A percentile compares a stretch with the other conserved stretches of the same genome.
Evolutionary conservation across 2,113 vertebrate genomes (phyloP).

Genomic region (Oceanites oceanicus): DNA sequence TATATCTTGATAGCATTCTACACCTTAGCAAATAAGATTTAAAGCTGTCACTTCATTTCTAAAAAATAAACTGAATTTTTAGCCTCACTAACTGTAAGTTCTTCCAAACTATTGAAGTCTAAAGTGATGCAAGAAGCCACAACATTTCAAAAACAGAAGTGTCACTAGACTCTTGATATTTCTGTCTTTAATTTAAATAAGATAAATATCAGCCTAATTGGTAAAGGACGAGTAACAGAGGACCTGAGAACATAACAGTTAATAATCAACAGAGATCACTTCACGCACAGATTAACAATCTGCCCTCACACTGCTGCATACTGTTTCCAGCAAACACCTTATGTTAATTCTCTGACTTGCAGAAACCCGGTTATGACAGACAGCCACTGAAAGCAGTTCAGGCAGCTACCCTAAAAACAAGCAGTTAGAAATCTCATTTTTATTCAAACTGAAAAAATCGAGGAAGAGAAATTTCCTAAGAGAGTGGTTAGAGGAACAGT

Average conservation of each 20-base stretch:
- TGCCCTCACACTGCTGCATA: neutral
- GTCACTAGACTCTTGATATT: neutral
- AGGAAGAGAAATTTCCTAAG: neutral
- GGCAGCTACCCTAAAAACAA: neutral
- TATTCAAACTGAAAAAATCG: neutral
- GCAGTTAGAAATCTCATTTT: neutral
- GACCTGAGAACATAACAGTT: neutral
- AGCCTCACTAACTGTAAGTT: neutral
- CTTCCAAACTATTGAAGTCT: neutral
- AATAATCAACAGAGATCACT: neutral
- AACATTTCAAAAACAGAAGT: neutral
- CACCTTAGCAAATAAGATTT: neutral
- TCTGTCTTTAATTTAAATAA: neutral
- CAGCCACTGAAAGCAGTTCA: neutral
- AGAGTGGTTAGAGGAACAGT: neutral
- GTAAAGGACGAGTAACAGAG: neutral
- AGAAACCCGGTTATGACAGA: neutral
- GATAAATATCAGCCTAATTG: neutral
- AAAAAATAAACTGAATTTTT: neutral
- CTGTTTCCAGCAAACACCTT: neutral
- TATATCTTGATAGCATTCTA: neutral
- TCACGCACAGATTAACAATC: neutral
- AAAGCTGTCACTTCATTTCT: neutral
- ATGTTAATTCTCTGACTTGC: neutral
- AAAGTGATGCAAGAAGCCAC: neutral